A percentile compares a stretch with the other conserved stretches of the same genome.
phyloP scores from a whole-genome alignment of 1,140 invertebrate genomes.

The Venturia canescens region DNA sequence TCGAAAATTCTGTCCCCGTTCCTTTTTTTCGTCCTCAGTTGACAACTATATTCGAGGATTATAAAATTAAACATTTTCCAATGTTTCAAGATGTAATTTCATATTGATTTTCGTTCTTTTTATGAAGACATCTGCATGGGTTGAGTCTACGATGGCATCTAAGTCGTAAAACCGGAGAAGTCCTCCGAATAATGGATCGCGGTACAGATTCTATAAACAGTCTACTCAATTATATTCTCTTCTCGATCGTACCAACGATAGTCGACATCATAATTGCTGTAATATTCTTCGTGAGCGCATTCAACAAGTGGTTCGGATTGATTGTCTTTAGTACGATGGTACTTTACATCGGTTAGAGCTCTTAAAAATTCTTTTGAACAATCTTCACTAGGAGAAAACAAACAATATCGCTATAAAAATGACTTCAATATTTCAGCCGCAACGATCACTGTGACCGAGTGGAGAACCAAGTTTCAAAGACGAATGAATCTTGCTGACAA shows the following conservation, averaged over 20 bases:
- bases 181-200: slow-evolving; percentile 94
- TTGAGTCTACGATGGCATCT: slow-evolving; percentile 94
- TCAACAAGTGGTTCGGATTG: slow-evolving; percentile 95
- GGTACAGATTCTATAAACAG: slow-evolving; percentile 97
- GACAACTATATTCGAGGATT: no score
- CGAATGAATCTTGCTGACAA: slow-evolving; percentile 97
- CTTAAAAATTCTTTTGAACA: neutral
- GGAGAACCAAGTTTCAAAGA: slow-evolving; percentile 95
- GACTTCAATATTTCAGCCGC: slow-evolving; percentile 78
- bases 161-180: slow-evolving; percentile 95
- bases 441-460: slow-evolving; percentile 94
- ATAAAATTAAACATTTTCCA: no score
- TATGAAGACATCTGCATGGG: slow-evolving; percentile 86
- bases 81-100: neutral
- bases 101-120: slow-evolving; percentile 43
- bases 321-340: slow-evolving; percentile 96
- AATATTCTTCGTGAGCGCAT: slow-evolving; percentile 90
- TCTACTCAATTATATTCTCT: slow-evolving; percentile 92
- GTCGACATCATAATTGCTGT: slow-evolving; percentile 96
- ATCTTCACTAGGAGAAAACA: neutral
- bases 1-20: no score
- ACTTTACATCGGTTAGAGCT: slow-evolving; percentile 90
- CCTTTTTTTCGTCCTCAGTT: no score
- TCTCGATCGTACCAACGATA: slow-evolving; percentile 94
- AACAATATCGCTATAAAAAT: slow-evolving; percentile 51